phyloP scores from a whole-genome alignment of 1,140 invertebrate species.

The Heliconius himera region DNA sequence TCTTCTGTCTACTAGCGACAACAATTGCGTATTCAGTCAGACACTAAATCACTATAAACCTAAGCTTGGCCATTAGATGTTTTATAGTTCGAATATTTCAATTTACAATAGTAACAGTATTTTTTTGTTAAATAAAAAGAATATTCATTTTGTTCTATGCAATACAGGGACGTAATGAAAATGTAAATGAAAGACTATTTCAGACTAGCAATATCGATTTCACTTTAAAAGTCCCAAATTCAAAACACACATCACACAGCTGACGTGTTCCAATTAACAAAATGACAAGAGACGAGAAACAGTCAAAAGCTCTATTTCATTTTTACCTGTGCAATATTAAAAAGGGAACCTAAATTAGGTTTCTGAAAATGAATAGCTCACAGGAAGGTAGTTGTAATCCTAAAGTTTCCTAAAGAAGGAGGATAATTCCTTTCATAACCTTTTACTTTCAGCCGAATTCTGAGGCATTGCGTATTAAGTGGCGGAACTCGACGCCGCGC shows the following conservation, averaged over 20 bases:
- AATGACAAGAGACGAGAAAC: conserved; percentile 14
- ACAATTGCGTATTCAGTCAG: too few relatives aligned
- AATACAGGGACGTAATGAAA: background rate
- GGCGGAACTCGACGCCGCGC: too few relatives aligned
- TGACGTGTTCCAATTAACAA: conserved; percentile 24
- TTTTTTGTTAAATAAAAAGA: too few relatives aligned
- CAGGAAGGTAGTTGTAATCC: background rate
- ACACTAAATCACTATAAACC: too few relatives aligned
- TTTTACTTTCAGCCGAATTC: too few relatives aligned
- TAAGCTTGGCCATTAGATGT: too few relatives aligned
- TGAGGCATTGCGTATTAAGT: too few relatives aligned
- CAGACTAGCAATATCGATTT: background rate
- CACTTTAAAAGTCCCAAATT: conserved; percentile 13
- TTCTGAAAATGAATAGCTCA: background rate
- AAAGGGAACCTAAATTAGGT: background rate
- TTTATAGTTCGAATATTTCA: too few relatives aligned
- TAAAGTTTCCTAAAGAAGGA: background rate
- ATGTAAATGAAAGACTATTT: background rate
- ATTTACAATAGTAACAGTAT: too few relatives aligned
- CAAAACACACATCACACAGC: conserved; percentile 6
- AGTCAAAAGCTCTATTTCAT: conserved; percentile 17
- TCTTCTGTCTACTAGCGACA: too few relatives aligned
- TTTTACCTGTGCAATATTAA: background rate
- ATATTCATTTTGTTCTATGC: background rate
- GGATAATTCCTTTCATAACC: background rate